Evolutionary conservation across 2,113 vertebrate genomes (phyloP).

Genomic region (Pedetes capensis): DNA sequence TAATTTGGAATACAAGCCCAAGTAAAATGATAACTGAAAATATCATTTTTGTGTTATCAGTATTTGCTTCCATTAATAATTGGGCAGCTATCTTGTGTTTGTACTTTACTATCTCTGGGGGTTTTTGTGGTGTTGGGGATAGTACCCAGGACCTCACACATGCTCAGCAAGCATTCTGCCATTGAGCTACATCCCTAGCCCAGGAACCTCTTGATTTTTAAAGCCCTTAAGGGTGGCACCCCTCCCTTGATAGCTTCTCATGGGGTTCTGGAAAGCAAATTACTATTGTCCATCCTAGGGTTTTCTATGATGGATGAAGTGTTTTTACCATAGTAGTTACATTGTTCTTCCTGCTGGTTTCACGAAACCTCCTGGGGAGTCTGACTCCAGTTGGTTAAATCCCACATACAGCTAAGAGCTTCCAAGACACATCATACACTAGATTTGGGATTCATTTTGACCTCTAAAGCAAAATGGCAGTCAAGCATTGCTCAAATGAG

Average conservation of each 20-base stretch:
- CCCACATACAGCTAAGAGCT: neutral
- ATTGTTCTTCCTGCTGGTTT: neutral
- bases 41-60: neutral
- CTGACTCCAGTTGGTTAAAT: neutral
- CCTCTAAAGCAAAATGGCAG: neutral
- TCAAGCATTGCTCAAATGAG: neutral
- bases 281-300: neutral
- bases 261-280: neutral
- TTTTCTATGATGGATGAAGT: neutral
- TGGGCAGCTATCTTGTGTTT: neutral
- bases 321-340: neutral
- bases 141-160: neutral
- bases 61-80: neutral
- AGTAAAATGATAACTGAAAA: neutral
- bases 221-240: neutral
- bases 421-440: neutral
- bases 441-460: conserved; percentile 31
- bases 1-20: neutral
- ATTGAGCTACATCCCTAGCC: neutral
- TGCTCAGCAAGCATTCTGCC: neutral
- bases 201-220: neutral
- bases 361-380: neutral
- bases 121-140: neutral
- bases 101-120: neutral
- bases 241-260: neutral